Percentiles rank a stretch among this genome's conserved stretches.
Conservation (phyloP, 2,113 vertebrate genomes). For the Oreochromis tanganicae region DNA sequence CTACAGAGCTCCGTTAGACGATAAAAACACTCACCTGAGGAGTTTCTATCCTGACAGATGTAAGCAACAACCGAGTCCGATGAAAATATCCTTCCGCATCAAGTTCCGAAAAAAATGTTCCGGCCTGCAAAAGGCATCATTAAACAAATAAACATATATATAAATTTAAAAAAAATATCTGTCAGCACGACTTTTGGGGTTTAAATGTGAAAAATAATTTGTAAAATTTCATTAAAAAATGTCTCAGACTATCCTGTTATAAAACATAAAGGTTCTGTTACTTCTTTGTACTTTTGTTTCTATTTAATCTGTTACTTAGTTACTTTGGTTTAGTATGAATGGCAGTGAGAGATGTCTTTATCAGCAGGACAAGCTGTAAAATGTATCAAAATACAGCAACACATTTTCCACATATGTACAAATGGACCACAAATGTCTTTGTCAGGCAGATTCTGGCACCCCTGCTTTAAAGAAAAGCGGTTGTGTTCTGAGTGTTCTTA, state of each 20-base stretch:
- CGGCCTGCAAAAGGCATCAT: background rate
- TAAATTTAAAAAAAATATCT: fast-evolving
- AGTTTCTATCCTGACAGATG: conserved; percentile 18
- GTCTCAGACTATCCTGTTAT: background rate
- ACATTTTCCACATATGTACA: background rate
- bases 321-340: background rate
- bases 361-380: background rate
- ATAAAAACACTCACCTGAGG: conserved; percentile 47
- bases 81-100: conserved; percentile 31
- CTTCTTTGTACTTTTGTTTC: background rate
- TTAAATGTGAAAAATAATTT: background rate
- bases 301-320: background rate
- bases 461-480: background rate
- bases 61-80: conserved; percentile 40
- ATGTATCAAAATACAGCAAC: background rate
- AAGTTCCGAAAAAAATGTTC: conserved; percentile 2
- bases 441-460: background rate
- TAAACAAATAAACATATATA: background rate
- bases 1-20: no score
- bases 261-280: background rate
- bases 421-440: background rate
- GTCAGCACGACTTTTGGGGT: fast-evolving
- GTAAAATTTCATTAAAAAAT: background rate
- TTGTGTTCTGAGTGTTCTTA: background rate
- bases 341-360: background rate